A percentile compares a stretch with the other conserved stretches of the same genome.
Evolutionary conservation across 2,888 invertebrate genomes (phyloP).

Genomic region (Troilus luridus): DNA sequence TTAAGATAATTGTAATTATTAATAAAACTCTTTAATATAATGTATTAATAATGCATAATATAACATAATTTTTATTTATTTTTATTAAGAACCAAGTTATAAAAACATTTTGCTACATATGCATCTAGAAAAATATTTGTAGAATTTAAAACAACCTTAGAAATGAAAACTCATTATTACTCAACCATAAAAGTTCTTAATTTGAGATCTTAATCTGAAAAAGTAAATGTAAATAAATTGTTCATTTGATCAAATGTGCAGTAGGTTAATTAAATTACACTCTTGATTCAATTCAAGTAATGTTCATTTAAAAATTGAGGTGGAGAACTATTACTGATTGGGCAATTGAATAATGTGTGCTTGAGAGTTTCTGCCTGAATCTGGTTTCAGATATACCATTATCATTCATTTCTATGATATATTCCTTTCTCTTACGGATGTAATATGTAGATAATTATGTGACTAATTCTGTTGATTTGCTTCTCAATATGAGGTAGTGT

Average conservation of each 20-base stretch:
- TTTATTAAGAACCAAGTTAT: too few species aligned
- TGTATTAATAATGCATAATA: too few species aligned
- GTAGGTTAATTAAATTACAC: background rate
- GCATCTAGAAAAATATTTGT: too few species aligned
- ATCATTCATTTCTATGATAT: background rate
- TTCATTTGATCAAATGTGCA: background rate
- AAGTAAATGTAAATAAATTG: background rate
- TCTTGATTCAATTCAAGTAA: background rate
- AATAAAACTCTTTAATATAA: too few species aligned
- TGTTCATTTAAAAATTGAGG: background rate
- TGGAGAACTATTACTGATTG: background rate
- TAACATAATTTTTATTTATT: too few species aligned
- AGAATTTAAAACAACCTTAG: too few species aligned
- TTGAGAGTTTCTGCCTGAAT: background rate
- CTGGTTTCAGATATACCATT: background rate
- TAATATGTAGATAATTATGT: too few species aligned
- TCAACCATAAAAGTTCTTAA: background rate
- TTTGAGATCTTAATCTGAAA: background rate
- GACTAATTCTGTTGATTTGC: too few species aligned
- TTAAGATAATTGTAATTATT: too few species aligned
- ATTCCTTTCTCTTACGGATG: too few species aligned
- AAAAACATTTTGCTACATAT: too few species aligned
- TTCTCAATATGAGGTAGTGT: too few species aligned
- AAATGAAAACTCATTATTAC: background rate
- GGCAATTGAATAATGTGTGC: conserved; percentile 1